These are phyloP conservation scores for Gymnobelideus leadbeateri DNA, from an alignment of 2,113 vertebrate genomes.

Conservation along the genomic window DNA sequence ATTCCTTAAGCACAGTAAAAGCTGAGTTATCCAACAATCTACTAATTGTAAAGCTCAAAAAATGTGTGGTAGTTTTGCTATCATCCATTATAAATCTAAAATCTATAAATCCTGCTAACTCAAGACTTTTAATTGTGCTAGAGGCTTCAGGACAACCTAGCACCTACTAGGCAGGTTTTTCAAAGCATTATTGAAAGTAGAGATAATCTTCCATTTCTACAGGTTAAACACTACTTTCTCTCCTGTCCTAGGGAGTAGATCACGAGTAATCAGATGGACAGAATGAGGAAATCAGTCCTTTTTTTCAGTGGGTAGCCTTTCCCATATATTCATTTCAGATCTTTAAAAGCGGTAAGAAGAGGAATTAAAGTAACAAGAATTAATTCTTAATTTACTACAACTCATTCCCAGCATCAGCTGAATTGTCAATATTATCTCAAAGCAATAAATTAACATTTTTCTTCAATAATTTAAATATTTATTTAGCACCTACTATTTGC, in stretches of 20 bases:
- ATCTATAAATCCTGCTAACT: not conserved
- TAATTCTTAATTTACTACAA: not conserved
- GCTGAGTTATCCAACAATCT: not conserved
- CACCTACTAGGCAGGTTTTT: not conserved
- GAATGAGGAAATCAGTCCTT: not conserved
- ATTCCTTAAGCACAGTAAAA: not conserved
- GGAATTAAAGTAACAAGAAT: not conserved
- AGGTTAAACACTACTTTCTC: not conserved
- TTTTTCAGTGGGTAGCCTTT: not conserved
- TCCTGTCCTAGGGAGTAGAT: not conserved
- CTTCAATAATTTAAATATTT: not conserved
- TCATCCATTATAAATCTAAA: not conserved
- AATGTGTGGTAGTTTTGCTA: not conserved
- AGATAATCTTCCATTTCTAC: not conserved
- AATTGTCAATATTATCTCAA: not conserved
- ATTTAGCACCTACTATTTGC: not conserved
- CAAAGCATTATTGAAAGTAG: not conserved
- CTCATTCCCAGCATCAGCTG: not conserved
- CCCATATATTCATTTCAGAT: not conserved
- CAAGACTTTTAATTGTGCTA: not conserved
- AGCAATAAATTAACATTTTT: not conserved
- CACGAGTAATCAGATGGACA: not conserved
- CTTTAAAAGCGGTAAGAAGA: not conserved
- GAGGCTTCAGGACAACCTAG: not conserved
- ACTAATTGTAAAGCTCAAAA: not conserved